Conservation (phyloP, 2,888 invertebrate genomes). For the Cyclophora albipunctata region DNA sequence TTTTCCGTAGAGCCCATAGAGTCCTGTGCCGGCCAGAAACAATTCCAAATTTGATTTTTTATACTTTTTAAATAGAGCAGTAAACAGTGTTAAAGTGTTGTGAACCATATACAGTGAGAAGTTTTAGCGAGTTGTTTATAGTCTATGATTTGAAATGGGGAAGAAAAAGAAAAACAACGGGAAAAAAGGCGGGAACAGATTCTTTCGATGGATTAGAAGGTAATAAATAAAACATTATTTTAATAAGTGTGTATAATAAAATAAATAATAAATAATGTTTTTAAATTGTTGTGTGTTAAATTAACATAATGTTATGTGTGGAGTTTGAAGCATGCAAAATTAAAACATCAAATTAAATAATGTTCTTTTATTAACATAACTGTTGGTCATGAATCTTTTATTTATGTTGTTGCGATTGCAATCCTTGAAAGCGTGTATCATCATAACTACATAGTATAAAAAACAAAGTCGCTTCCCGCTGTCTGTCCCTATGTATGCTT, state of each 20-base stretch:
- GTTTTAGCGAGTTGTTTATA: constrained; percentile 8
- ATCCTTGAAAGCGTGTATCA: too few species aligned
- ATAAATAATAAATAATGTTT: too few species aligned
- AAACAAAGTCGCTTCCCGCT: too few species aligned
- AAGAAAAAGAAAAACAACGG: constrained; percentile 65
- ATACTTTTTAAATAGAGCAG: constrained; percentile 10
- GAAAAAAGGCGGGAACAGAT: constrained; percentile 57
- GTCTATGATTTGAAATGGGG: constrained; percentile 43
- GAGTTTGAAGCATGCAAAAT: constrained; percentile 1
- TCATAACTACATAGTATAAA: too few species aligned
- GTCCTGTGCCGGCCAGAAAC: constrained; percentile 54
- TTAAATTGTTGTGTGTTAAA: too few species aligned
- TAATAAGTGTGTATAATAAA: too few species aligned
- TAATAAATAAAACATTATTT: constrained; percentile 20
- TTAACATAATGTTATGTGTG: background rate
- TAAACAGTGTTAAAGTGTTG: constrained; percentile 31
- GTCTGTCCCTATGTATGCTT: too few species aligned
- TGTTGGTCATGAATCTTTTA: too few species aligned
- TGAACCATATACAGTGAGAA: constrained; percentile 10
- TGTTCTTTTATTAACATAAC: constrained; percentile 3
- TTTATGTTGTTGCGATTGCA: too few species aligned
- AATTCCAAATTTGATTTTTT: constrained; percentile 20
- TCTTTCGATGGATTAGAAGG: constrained; percentile 70
- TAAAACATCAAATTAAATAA: constrained; percentile 2
- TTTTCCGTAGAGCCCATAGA: constrained; percentile 47